Percentiles rank a stretch among this genome's conserved stretches.
phyloP scores from a whole-genome alignment of 2,113 vertebrate species.

The Amia ocellicauda region DNA sequence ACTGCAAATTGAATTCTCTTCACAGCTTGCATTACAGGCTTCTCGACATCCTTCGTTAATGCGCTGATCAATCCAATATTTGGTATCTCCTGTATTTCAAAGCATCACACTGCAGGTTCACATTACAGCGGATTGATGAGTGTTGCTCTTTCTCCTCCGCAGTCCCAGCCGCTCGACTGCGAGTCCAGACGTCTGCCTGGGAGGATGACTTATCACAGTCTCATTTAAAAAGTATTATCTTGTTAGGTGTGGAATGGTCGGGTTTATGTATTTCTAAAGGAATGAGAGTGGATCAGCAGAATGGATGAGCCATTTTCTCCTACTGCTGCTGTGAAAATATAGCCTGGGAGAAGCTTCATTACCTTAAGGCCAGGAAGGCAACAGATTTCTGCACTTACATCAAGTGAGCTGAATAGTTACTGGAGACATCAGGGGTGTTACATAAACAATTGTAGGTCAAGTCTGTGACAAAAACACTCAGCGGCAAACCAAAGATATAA shows the following conservation, averaged over 20 bases:
- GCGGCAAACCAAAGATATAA: too few species aligned
- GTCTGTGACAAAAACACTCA: background rate
- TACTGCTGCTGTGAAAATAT: background rate
- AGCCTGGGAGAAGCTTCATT: background rate
- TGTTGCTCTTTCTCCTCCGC: constrained; percentile 1
- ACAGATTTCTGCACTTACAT: constrained; percentile 2
- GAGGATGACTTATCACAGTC: background rate
- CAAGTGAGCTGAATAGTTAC: background rate
- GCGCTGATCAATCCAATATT: background rate
- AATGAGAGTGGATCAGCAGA: background rate
- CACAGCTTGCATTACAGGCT: constrained; percentile 9
- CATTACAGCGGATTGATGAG: background rate
- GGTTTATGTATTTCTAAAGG: background rate
- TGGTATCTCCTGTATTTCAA: background rate
- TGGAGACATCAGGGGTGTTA: background rate
- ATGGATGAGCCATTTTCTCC: background rate
- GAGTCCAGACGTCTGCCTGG: background rate
- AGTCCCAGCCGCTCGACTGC: background rate
- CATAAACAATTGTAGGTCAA: background rate
- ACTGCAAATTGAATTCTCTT: background rate
- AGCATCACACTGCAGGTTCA: background rate
- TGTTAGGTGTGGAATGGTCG: background rate
- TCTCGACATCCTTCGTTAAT: background rate
- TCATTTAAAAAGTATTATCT: background rate
- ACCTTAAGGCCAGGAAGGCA: background rate